Base-by-base conservation (phyloP, 2,888 invertebrate species). In the Lapara coniferarum region DNA sequence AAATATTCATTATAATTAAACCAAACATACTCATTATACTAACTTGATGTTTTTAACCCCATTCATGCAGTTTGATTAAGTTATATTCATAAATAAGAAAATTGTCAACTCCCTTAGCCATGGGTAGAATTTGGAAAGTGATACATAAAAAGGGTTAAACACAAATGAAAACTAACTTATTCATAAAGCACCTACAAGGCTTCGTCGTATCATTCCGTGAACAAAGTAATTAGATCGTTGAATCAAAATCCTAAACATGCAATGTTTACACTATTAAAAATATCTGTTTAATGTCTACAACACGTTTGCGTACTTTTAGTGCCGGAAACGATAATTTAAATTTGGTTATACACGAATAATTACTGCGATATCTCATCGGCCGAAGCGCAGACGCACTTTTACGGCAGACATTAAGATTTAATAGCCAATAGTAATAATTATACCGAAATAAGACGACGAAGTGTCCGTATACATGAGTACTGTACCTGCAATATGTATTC, bases 401-500 rank as follows among this genome's bases (percentile, higher is more conserved):
- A 25, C 25, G 56, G 53, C 53, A 10, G 10, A 55, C 55, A 55
- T 55, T n/a, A 55, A 55, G 3, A 55, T 56, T 56, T 25, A 19
- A 37, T 44, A n/a, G 13, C 16, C 2, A 12, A 30, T 6, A 68
- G 37, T 16, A 16, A 30, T 12, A 13, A 57, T 8, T 14, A 7
- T n/a, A 16, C 49, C 58, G 52, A 19, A 68, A 59, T 68, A 52
- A 68, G 37, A 68, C 46, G 58, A 68, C 58, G n/a, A 72, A 55
- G 71, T 69, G 59, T 69, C 69, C 70, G 67, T 49, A 71, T 52
- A 25, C 58, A 72, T 77, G 30, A 52, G 16, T 69, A 69, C 66
- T 66, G 66, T 85, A 85, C 83, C 85, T 85, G 77, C 70, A 72
- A 75, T 75, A 70, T 76, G 76, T 77, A 78, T 81, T 79, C 63